A percentile compares a stretch with the other conserved stretches of the same genome.
Conservation (phyloP, 1,140 invertebrate genomes). For the Formica selysi region DNA sequence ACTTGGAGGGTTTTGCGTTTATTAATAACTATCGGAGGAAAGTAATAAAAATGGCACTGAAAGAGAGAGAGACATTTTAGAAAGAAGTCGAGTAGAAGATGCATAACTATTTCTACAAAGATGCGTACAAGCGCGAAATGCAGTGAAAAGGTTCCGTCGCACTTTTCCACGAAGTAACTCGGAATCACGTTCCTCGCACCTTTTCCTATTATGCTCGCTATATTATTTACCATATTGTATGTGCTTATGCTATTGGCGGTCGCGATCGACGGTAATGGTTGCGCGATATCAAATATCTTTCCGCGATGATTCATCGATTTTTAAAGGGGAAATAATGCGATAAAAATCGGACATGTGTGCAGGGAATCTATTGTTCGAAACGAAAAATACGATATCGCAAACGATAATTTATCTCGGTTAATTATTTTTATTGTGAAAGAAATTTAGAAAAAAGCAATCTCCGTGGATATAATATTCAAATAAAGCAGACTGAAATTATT, state of each 20-base stretch:
- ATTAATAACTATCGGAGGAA: conserved; percentile 58
- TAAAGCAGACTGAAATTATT: conserved; percentile 13
- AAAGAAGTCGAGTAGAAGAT: conserved; percentile 30
- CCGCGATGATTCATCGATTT: conserved; percentile 2
- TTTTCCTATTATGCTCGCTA: conserved; percentile 9
- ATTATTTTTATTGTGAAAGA: conserved; percentile 25
- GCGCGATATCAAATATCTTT: conserved; percentile 5
- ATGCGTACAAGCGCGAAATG: not conserved
- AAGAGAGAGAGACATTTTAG: conserved; percentile 30
- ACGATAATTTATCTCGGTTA: conserved; percentile 9
- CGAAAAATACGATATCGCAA: not conserved
- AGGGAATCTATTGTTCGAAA: not conserved
- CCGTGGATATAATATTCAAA: not conserved
- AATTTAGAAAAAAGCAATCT: conserved; percentile 11
- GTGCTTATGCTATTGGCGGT: not conserved
- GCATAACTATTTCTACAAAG: not conserved
- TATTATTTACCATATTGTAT: conserved; percentile 33
- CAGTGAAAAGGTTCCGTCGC: not conserved
- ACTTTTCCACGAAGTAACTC: not conserved
- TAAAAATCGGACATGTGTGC: not conserved
- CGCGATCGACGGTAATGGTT: not conserved
- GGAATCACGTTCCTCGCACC: not conserved
- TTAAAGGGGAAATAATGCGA: not conserved
- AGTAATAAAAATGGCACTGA: conserved; percentile 52
- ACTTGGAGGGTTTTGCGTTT: conserved; percentile 19